Evolutionary conservation across 2,888 invertebrate species (phyloP), one percentile per base, ranked within the genome.

Genomic region (Pemphredon lugubris): DNA sequence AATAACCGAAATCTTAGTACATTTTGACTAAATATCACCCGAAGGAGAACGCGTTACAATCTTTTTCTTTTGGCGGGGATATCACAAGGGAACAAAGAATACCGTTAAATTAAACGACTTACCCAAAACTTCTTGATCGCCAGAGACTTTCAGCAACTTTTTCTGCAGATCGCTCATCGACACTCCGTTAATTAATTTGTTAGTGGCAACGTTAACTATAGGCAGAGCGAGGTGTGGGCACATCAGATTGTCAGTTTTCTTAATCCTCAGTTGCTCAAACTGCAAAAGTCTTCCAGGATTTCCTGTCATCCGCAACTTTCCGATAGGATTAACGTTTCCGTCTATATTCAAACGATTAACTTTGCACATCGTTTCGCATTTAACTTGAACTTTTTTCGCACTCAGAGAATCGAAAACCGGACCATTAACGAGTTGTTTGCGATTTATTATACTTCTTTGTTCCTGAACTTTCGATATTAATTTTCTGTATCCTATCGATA

Each of bases 101-200:
- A n/a, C n/a, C n/a, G n/a, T n/a, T n/a, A n/a, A n/a, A n/a, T n/a
- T n/a, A n/a, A n/a, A n/a, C n/a, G 47, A 87, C 6, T 82, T 80
- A 79, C 87, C 87, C 13, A 85, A 90, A 2, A 93, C 83, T 48
- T 79, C 75, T 86, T 93, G 93, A 77, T 91, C 82, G 1, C 91
- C 92, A 1, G 76, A 75, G 16, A 88, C 90, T 83, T 90, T 92
- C 9, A 93, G 83, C 0, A 91, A 89, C 71, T 91, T 89, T 54
- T 90, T 86, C 20, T 90, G 68, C 23, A 93, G 81, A 7, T 90
- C 83, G 0, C 84, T 73, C 75, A 93, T 88, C 57, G 87, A 86
- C 2, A 91, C 81, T 7, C 90, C 89, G 82, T 93, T 93, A 0
- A 93, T 81, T 9, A 84, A 87, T n/a, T 91, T 91, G 1, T 83